Base-by-base conservation (phyloP, 2,113 vertebrate species). In the Cinclus mexicanus region DNA sequence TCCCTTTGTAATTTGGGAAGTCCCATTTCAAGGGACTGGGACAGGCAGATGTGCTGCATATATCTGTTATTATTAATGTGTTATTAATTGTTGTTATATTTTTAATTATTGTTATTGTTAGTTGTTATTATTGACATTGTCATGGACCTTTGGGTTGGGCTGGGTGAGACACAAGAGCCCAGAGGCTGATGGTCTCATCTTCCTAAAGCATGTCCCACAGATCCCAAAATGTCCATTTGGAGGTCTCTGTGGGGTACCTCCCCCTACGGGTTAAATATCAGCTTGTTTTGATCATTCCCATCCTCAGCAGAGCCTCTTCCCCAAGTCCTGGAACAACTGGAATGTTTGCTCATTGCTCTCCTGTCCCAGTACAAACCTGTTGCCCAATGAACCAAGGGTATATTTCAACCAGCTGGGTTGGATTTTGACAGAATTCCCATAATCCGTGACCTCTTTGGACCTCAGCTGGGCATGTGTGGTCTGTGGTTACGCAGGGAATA, bases 241-340 rank as follows among this genome's bases (percentile, higher is more conserved):
- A 87, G 22, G 1, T 69, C 18, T 26, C 63, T 10, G 11, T 33
- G 53, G 63, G 26, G 44, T 2, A 2, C 35, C 25, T 35, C 28
- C 0, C 64, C 4, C 12, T 61, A 1, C 0, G 20, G 65, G 71
- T 67, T 67, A 63, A n/a, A 35, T 44, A 23, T 21, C 39, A 35
- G 55, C 80, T 77, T n/a, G 1, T 35, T 83, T 18, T 4, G 11
- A 10, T 47, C 42, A 5, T 17, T 12, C 24, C 42, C 74, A 37
- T 1, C 21, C 78, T 6, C 17, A 11, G 31, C 28, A 59, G 20
- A 57, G 23, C 35, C 31, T 82, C 61, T 47, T 44, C 47, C 50
- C 70, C 10, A 37, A 5, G 24, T 15, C 47, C 39, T 12, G 2
- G 33, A 37, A 24, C 47, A 50, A 44, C 10, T 41, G 12, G 2